Percentiles rank a stretch among this genome's conserved stretches.
These are phyloP conservation scores for Lasioglossum pauxillum DNA, from an alignment of 2,888 invertebrate genomes.

Conservation along the genomic window DNA sequence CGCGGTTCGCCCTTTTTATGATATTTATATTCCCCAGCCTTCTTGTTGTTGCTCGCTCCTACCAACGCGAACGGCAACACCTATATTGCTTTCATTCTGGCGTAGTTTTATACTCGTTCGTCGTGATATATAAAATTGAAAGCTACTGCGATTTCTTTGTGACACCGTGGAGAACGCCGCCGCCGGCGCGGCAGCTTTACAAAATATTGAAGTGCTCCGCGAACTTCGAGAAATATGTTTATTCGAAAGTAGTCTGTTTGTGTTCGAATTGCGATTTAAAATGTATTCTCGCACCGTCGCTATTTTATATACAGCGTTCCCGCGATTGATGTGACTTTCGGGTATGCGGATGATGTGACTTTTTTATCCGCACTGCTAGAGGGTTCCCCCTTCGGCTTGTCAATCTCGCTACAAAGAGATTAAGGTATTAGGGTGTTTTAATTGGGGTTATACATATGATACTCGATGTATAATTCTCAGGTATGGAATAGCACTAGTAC, in stretches of 20 bases:
- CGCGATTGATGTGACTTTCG: too few relatives aligned
- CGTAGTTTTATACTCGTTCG: neutral
- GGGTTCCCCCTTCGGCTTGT: too few relatives aligned
- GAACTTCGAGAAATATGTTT: neutral
- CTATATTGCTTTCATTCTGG: neutral
- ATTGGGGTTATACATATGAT: too few relatives aligned
- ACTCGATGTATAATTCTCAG: too few relatives aligned
- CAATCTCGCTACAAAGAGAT: too few relatives aligned
- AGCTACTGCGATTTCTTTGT: neutral
- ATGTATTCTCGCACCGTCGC: neutral
- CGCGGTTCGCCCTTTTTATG: neutral
- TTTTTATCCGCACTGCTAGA: too few relatives aligned
- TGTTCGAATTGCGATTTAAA: neutral
- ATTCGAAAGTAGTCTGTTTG: neutral
- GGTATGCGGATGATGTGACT: too few relatives aligned
- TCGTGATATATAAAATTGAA: slow-evolving; percentile 7
- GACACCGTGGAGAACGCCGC: neutral
- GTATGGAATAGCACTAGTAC: too few relatives aligned
- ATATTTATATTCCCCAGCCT: slow-evolving; percentile 27
- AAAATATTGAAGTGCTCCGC: neutral
- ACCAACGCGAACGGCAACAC: neutral
- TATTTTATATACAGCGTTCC: neutral
- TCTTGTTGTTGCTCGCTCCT: neutral
- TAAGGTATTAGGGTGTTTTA: too few relatives aligned
- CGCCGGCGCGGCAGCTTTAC: neutral